A percentile compares a stretch with the other conserved stretches of the same genome.
These are phyloP conservation scores for Lucilia sericata DNA, from an alignment of 1,140 invertebrate genomes.

Conservation along the genomic window DNA sequence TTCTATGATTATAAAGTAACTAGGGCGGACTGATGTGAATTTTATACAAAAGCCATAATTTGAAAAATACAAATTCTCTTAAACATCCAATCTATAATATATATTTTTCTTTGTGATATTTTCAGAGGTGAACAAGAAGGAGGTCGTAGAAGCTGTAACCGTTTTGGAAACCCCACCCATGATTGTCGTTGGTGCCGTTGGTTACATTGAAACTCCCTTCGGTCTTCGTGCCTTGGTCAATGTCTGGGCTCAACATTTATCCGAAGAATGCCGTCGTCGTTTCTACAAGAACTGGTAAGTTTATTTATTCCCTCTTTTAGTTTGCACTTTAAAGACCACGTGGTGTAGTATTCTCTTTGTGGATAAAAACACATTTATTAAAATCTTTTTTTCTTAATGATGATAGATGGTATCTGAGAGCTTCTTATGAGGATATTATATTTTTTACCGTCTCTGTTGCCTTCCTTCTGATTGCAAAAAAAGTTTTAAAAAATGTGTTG, in stretches of 20 bases:
- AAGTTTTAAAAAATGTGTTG: slow-evolving; percentile 7
- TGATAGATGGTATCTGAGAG: slow-evolving; percentile 67
- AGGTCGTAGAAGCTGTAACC: slow-evolving; percentile 99
- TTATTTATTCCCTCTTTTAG: slow-evolving; percentile 50
- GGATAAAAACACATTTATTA: slow-evolving; percentile 30
- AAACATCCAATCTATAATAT: not conserved
- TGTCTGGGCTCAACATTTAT: slow-evolving; percentile 98
- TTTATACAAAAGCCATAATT: not conserved
- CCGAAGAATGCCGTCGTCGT: slow-evolving; percentile 96
- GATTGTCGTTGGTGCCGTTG: slow-evolving; percentile 96
- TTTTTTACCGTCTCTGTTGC: slow-evolving; percentile 64
- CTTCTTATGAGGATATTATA: slow-evolving; percentile 51
- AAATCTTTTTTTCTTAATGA: slow-evolving; percentile 55
- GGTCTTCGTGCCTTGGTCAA: slow-evolving; percentile 94
- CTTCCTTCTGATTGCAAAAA: slow-evolving; percentile 66
- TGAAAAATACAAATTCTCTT: not conserved
- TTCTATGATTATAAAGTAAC: slow-evolving; percentile 63
- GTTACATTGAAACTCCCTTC: slow-evolving; percentile 98
- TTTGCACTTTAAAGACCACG: slow-evolving; percentile 27
- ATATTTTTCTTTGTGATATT: slow-evolving; percentile 41
- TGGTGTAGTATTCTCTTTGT: slow-evolving; percentile 49
- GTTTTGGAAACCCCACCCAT: slow-evolving; percentile 98
- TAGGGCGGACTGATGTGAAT: slow-evolving; percentile 67
- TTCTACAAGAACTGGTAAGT: slow-evolving; percentile 99
- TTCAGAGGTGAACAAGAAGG: slow-evolving; percentile 99